A percentile compares a stretch with the other conserved stretches of the same genome.
Evolutionary conservation across 2,888 invertebrate species (phyloP).

Genomic region (Rotaria socialis): DNA sequence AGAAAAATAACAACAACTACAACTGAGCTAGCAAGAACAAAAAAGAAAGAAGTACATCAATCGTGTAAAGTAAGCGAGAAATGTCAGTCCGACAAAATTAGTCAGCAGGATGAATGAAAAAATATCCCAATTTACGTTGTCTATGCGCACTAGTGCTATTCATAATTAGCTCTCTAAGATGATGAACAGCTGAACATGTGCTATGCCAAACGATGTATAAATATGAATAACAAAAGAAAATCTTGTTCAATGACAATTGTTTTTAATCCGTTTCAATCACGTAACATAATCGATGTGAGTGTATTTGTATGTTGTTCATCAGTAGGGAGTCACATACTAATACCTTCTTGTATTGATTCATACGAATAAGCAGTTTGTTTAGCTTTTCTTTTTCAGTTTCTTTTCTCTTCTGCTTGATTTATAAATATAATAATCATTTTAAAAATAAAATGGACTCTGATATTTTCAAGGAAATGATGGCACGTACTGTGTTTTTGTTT

Average conservation of each 20-base stretch:
- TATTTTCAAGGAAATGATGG: background rate
- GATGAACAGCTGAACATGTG: conserved; percentile 15
- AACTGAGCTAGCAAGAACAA: background rate
- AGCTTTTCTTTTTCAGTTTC: background rate
- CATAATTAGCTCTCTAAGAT: conserved; percentile 7
- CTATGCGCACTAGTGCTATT: background rate
- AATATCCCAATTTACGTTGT: conserved; percentile 4
- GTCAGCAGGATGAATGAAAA: background rate
- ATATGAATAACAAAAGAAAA: background rate
- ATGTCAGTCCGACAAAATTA: conserved; percentile 21
- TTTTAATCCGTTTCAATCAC: conserved; percentile 3
- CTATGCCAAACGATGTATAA: background rate
- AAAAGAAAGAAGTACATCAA: background rate
- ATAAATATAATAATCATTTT: background rate
- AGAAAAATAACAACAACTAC: background rate
- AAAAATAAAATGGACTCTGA: background rate
- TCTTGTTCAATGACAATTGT: conserved; percentile 8
- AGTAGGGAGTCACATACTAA: background rate
- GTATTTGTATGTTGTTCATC: background rate
- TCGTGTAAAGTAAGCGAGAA: background rate
- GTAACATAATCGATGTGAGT: background rate
- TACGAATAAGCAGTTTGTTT: background rate
- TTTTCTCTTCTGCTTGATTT: background rate
- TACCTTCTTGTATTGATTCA: background rate
- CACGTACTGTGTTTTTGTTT: conserved; percentile 1